Base-by-base conservation (phyloP, 2,888 invertebrate species). In the Drosophila helvetica region DNA sequence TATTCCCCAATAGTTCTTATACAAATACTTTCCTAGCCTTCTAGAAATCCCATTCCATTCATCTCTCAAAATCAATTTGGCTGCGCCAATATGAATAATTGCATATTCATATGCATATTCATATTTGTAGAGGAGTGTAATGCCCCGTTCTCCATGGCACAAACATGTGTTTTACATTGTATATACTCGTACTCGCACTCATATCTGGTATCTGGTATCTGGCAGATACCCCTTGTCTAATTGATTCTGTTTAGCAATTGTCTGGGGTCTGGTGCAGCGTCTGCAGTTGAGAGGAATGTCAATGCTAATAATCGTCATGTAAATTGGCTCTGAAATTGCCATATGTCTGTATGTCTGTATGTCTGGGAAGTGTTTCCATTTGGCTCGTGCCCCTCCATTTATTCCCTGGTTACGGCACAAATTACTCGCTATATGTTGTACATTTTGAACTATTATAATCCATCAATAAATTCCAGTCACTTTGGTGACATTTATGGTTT, bases 271-370 rank as follows among this genome's bases (percentile, higher is more conserved):
- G 42, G 60, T 57, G 25, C 25, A 38, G 38, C 38, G 38, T 51
- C 56, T 65, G 66, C 53, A 66, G 61, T 79, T 68, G 75, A 66
- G 68, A 69, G 82, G 87, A 85, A 85, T 85, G 89, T 82, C 89
- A 88, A 88, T 85, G 85, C 78, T 85, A 88, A 85, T 85, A 88
- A 89, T 86, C 81, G 72, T 75, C 77, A 87, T 87, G 79, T 85
- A 86, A 88, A 88, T 86, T 84, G 82, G 63, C 79, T 75, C 78
- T 83, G 79, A 76, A 88, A 86, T 75, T 78, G 74, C 12, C 12
- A 33, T 5, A 86, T 86, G 82, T 72, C 62, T 78, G 64, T 67
- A 15, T 60, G 82, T 72, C 62, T 78, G 64, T 67, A 10, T 60
- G 71, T 69, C 53, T 60, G 52, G 60, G 2, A 53, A 70, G 53